Base-by-base conservation (phyloP, 2,797 vertebrate genomes). In the Aeoliscus strigatus region DNA sequence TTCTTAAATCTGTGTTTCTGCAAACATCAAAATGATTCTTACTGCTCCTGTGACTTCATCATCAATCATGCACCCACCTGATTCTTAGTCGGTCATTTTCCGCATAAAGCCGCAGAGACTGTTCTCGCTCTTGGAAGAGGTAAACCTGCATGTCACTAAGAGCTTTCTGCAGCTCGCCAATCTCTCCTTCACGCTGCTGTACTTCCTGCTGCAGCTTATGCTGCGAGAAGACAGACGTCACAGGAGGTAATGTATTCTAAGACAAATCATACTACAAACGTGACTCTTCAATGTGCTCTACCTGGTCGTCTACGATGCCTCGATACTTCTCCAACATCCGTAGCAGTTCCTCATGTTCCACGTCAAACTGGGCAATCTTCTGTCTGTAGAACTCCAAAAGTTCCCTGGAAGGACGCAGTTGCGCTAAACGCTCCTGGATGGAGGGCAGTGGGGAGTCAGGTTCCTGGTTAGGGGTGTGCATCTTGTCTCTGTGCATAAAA, bases 81-180 rank as follows among this genome's bases (percentile, higher is more conserved):
- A 99, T 97, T 68, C 94, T 96, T 3, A 99, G 89, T 6, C 91
- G 70, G 71, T 98, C 96, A 0, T 98, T 99, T 80, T 99, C 95
- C 0, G 96, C 89, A 50, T 92, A 91, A 9, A 99, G 90, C 6
- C 92, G 85, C 26, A 98, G 84, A 5, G 92, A 92, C 0, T 96
- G 93, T 39, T 98, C 96, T 38, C 92, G 86, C 60, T 97, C 95
- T 70, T 97, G 93, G 75, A 92, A 98, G 8, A 99, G 93, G 72
- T 82, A 95, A 47, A 95, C 84, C 66, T 99, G 94, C 92, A 98
- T 91, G 49, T 98, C 94, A 36, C 95, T 94, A 51, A 98, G 75
- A 8, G 94, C 96, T 31, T 90, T 97, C 65, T 97, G 93, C 58
- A 97, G 73, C 74, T 97, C 91, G 0, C 66, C 72, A 14, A 92